Percentiles rank a stretch among this genome's conserved stretches.
These are phyloP conservation scores for Tinamus major DNA, from an alignment of 2,797 vertebrate species.

Conservation along the genomic window DNA sequence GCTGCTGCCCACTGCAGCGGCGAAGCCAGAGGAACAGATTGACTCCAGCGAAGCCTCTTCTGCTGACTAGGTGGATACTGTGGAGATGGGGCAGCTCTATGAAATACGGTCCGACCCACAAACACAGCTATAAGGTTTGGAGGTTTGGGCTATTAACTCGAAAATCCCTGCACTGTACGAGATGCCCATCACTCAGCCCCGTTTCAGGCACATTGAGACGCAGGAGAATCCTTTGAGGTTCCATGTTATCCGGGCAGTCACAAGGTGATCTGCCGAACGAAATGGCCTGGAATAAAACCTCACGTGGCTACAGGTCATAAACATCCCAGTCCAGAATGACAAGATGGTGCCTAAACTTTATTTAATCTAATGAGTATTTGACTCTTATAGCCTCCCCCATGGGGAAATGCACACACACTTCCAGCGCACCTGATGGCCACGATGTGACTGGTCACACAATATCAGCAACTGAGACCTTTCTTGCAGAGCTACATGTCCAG, in stretches of 20 bases:
- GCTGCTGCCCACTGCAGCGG: conserved; percentile 48
- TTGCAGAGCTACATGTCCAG: neutral
- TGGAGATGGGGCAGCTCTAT: conserved; percentile 28
- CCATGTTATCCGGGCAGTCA: neutral
- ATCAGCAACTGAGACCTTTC: neutral
- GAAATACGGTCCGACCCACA: conserved; percentile 27
- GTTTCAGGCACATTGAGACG: neutral
- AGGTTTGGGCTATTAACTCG: conserved; percentile 14
- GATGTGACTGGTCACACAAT: neutral
- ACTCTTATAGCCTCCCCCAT: neutral
- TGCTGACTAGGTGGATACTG: conserved; percentile 49
- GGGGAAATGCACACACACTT: neutral
- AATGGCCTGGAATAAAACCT: neutral
- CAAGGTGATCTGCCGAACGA: neutral
- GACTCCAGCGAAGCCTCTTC: conserved; percentile 36
- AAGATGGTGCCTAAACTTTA: neutral
- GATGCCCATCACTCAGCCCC: neutral
- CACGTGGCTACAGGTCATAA: neutral
- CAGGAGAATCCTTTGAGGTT: neutral
- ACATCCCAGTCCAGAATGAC: neutral
- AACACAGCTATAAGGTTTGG: neutral
- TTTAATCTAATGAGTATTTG: conserved; percentile 11
- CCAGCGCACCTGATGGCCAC: neutral
- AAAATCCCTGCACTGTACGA: neutral
- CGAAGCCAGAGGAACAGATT: conserved; percentile 12